phyloP scores from a whole-genome alignment of 2,113 vertebrate species.

The Prunella himalayana region DNA sequence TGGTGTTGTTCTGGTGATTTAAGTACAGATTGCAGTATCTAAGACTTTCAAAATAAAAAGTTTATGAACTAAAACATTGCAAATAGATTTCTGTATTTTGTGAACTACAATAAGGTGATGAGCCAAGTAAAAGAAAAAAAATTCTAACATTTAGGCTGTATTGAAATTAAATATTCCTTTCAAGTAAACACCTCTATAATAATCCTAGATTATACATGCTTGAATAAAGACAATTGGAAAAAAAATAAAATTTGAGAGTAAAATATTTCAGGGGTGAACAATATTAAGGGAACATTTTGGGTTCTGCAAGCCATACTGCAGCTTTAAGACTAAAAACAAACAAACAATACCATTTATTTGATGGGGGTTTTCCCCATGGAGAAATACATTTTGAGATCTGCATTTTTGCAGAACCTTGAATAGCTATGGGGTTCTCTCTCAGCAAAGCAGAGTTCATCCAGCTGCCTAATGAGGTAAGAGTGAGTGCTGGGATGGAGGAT shows the following conservation, averaged over 20 bases:
- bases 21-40: background rate
- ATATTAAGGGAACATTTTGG: background rate
- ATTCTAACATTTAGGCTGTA: background rate
- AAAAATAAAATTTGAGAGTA: background rate
- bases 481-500: background rate
- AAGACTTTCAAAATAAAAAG: background rate
- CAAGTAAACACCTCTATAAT: background rate
- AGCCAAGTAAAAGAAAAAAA: background rate
- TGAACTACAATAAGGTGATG: background rate
- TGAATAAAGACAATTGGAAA: background rate
- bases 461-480: background rate
- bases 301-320: background rate
- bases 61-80: background rate
- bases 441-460: background rate
- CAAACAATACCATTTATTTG: background rate
- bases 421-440: background rate
- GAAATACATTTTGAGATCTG: background rate
- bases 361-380: background rate
- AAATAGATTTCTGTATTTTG: background rate
- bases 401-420: background rate
- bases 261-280: background rate
- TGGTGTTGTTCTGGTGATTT: background rate
- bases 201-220: background rate
- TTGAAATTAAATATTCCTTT: background rate
- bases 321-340: background rate